Evolutionary conservation across 1,140 invertebrate genomes (phyloP).

Genomic region (Caligus rogercresseyi): DNA sequence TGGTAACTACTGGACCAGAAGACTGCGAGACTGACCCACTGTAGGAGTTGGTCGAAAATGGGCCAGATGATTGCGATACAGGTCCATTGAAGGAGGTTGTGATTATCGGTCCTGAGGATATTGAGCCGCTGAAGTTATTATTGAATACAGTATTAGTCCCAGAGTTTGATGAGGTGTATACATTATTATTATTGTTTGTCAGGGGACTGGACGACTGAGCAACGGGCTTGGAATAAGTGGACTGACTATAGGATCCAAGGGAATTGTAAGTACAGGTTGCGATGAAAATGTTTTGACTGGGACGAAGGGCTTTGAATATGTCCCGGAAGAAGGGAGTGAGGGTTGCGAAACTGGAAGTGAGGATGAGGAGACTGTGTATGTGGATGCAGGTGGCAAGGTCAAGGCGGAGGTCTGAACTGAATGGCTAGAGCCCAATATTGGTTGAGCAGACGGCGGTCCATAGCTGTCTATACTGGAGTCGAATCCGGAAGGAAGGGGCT

Average conservation of each 20-base stretch:
- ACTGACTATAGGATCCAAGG: not conserved
- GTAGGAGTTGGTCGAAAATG: not conserved
- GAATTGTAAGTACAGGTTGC: too few relatives aligned
- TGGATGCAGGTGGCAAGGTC: not conserved
- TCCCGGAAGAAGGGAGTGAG: slow-evolving; percentile 14
- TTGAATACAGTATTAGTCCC: too few relatives aligned
- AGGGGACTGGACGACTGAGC: not conserved
- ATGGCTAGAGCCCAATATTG: not conserved
- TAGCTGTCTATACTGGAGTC: not conserved
- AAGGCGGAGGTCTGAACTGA: not conserved
- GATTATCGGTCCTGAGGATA: not conserved
- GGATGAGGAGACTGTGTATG: slow-evolving; percentile 16
- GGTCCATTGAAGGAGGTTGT: not conserved
- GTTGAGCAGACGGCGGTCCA: not conserved
- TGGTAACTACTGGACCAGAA: too few relatives aligned
- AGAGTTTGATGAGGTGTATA: not conserved
- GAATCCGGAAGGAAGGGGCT: not conserved
- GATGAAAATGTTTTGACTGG: too few relatives aligned
- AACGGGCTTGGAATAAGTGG: not conserved
- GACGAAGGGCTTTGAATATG: too few relatives aligned
- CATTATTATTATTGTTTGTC: not conserved
- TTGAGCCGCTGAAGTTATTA: not conserved
- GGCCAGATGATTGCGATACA: not conserved
- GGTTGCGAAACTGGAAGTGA: slow-evolving; percentile 5
- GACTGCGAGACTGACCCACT: too few relatives aligned